Evolutionary conservation across 2,113 vertebrate species (phyloP), one percentile per base, ranked within the genome.

Genomic region (Thinocorus orbignyianus): DNA sequence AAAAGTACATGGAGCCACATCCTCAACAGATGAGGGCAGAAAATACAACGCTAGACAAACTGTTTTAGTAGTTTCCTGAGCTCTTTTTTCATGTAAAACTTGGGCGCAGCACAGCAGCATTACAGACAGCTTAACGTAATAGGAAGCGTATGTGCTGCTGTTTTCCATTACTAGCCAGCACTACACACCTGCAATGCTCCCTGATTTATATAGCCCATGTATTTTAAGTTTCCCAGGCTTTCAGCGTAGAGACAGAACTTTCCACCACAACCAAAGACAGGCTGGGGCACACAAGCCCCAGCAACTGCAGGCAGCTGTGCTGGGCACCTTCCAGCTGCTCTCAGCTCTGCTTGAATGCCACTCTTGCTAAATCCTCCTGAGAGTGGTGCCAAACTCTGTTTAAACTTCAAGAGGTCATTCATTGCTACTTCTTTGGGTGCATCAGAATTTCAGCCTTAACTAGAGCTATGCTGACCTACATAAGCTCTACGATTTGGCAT

Each of bases 1-100:
- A n/a, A 30, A 41, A 11, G 5, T 17, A 37, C 31, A 25, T 0
- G 4, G 16, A 81, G 23, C 14, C 0, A 0, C 17, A 66, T 2
- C 28, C 17, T 54, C 28, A 30, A 19, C 2, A 13, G 30, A 25
- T 62, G 7, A 81, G 20, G 12, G 22, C 54, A 71, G 44, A 71
- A 76, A 68, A 28, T 3, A 28, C 4, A 55, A 39, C 25, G 20
- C 1, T 23, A 61, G 33, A 68, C 13, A 72, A 89, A 72, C 3
- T 9, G 7, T 44, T 77, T 42, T 2, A 35, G 26, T 19, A 25
- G 20, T 86, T 76, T 6, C 33, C 35, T 5, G 41, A 44, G 31
- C 52, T 26, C 10, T 1, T 49, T 31, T 73, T 73, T 26, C 49
- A 48, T 24, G 9, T 3, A 25, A 54, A 46, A 42, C 20, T 58